Evolutionary conservation across 2,113 vertebrate genomes (phyloP), one percentile per base, ranked within the genome.

Genomic region (Willisornis vidua): DNA sequence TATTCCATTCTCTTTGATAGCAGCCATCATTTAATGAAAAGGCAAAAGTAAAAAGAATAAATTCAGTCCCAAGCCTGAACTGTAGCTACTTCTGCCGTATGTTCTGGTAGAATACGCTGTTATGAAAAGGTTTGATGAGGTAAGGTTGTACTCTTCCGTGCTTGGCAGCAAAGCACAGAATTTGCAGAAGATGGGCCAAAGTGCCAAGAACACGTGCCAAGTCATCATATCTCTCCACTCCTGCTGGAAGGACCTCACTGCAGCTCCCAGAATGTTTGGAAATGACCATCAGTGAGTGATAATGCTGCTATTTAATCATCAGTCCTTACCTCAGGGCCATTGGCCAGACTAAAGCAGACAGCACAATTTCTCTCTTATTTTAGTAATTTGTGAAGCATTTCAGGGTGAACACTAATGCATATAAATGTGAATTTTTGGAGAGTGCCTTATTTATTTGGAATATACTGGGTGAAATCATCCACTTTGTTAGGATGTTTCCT

Each of bases 381-480:
- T 94, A 94, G 79, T 92, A 86, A 88, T 88, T 63, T 81, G 52
- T 86, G 65, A 85, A 89, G 80, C 90, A 81, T 75, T 94, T 94
- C 75, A 81, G 68, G 61, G 43, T 83, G 79, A 96, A 81, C 67
- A 49, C 17, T 83, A 66, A 71, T 20, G 59, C 58, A 83, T 89
- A 79, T 77, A 66, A 83, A 91, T 86, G 65, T 48, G 68, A 67
- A 51, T 67, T 92, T 88, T 74, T 90, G 76, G 76, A 89, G 37
- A 87, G 35, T 80, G 45, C 31, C 91, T 95, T 89, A 24, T 94
- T 95, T 95, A 55, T 93, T 94, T 94, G 91, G 80, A 61, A 57
- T 77, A 37, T 2, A 8, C 72, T 55, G 22, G 78, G 70, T 86
- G 43, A 89, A 87, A 58, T 91, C 2, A 78, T 87, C 59, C 75